Evolutionary conservation across 1,140 invertebrate species (phyloP), one percentile per base, ranked within the genome.

Genomic region (Tetramorium simillimum): DNA sequence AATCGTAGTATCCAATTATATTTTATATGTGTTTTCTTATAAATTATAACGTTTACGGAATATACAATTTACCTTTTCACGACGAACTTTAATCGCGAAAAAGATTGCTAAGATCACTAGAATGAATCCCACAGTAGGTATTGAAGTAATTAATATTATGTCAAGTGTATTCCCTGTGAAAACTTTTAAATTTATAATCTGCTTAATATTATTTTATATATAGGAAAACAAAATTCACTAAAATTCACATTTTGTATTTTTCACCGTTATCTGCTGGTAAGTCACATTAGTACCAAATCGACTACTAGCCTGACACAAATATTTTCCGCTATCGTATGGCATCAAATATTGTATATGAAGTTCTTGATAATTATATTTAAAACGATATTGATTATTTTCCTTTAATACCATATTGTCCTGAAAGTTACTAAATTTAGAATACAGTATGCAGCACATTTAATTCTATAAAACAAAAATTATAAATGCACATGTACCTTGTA

Each of bases 51-150:
- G 82, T 86, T 43, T 24, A 81, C 18, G 82, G 85, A 60, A 58
- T 80, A 46, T 60, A 43, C 9, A 43, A 76, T 53, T 63, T 93
- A 96, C 95, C 93, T 95, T 96, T 90, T 97, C 96, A 85, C 96
- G 96, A 46, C 94, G 95, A 28, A 96, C 93, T 91, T 96, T 97
- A 85, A 96, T 94, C 0, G 96, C 95, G 3, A 95, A 92, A 69
- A 96, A 82, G 9, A 96, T 73, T 6, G 96, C 90, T 14, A 97
- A 91, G 24, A 96, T 40, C 0, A 96, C 89, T 40, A 96, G 93
- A 3, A 96, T 90, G 1, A 95, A 93, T 1, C 95, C 88, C 80
- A 94, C 88, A 75, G 90, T 78, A 12, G 76, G 33, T n/a, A 91
- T 72, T 53, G 33, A 33, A 46, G 40, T 6, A 28, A 24, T 40